Conservation (phyloP, 2,888 invertebrate species). For the Schrankia costaestrigalis region DNA sequence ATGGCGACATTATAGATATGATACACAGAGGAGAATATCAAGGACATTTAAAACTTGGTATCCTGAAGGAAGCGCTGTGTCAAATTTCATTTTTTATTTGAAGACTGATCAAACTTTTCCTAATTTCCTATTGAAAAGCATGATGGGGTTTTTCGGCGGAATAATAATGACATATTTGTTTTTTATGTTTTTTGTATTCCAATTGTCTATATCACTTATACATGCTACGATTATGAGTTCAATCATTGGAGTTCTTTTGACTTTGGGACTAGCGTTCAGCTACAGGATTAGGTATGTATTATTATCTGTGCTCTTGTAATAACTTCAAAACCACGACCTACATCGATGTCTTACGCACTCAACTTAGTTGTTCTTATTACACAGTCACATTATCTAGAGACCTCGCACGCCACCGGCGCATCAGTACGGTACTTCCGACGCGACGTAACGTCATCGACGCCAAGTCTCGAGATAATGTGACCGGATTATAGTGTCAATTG, state of each 20-base stretch:
- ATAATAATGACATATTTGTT: conserved; percentile 83
- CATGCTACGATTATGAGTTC: conserved; percentile 83
- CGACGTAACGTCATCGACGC: no score
- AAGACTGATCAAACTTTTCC: conserved; percentile 72
- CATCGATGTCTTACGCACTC: no score
- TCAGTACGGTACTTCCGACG: no score
- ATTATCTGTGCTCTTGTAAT: no score
- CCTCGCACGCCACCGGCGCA: no score
- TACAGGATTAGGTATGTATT: conserved; percentile 59
- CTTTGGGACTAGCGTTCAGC: conserved; percentile 85
- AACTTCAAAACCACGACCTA: no score
- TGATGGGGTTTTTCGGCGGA: conserved; percentile 84
- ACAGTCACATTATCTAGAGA: no score
- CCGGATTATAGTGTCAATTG: no score
- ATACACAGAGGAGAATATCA: conserved; percentile 57
- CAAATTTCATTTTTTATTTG: conserved; percentile 51
- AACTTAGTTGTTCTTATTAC: no score
- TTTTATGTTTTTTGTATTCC: conserved; percentile 84
- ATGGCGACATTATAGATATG: conserved; percentile 67
- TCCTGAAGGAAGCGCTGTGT: conserved; percentile 59
- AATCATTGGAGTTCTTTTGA: conserved; percentile 82
- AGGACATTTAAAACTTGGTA: conserved; percentile 54
- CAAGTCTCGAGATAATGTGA: no score
- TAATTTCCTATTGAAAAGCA: conserved; percentile 83
- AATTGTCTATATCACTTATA: conserved; percentile 81